Evolutionary conservation across 2,888 invertebrate genomes (phyloP), one percentile per base, ranked within the genome.

Genomic region (Pollenia amentaria): DNA sequence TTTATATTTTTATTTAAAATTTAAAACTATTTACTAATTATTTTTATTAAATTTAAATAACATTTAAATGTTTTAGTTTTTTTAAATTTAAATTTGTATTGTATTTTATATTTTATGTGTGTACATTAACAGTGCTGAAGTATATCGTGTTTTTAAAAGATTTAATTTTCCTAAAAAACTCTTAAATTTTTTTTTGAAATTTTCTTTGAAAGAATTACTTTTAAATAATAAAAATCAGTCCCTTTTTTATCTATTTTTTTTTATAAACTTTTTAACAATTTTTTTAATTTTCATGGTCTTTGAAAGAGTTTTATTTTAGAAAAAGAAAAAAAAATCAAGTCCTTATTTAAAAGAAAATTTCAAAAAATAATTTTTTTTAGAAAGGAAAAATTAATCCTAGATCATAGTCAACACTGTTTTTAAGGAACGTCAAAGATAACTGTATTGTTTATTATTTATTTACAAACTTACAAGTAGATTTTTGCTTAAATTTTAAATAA

Each of bases 11-110:
- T 42, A 46, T 14, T 40, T 70, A 51, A 46, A 48, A 73, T 76
- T 67, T 80, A 69, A 76, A 62, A 82, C 76, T 88, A 75, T 69
- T 78, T 85, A 62, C 75, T 77, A 64, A 69, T 69, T 80, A 73
- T n/a, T 69, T 76, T 62, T 69, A 14, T 62, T 51, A 69, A 53
- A 62, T 70, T 80, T 65, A 70, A 86, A 79, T 84, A 88, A 88
- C 81, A 81, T 76, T 76, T 76, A 79, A 79, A 79, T 82, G 48
- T 85, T 81, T 82, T n/a, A 57, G 21, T 70, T 70, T 85, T 60
- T 67, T 82, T 89, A 89, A 88, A 88, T 89, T 90, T 91, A 90
- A 75, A 83, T 88, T 90, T 88, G 89, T 88, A 21, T 75, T 67
- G 84, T 88, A 67, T 82, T 76, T 60, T 69, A 79, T 42, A 55